Percentiles rank a stretch among this genome's conserved stretches.
Evolutionary conservation across 2,113 vertebrate species (phyloP).

Genomic region (Thinocorus orbignyianus): DNA sequence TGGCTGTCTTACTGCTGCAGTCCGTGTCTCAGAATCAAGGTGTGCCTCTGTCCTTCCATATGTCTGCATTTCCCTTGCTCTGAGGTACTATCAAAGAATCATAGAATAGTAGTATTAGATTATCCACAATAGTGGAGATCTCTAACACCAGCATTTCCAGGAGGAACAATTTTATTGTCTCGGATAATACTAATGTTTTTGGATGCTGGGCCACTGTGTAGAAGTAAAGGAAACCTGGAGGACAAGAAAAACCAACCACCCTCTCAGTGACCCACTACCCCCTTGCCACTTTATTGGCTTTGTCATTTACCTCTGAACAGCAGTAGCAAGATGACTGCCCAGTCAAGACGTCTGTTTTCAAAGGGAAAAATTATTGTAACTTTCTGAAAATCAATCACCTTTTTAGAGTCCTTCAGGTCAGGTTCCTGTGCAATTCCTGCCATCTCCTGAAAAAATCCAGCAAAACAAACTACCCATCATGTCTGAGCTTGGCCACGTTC

Average conservation of each 20-base stretch:
- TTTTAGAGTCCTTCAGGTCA: neutral
- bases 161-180: neutral
- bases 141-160: neutral
- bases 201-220: neutral
- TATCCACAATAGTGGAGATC: neutral
- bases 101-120: neutral
- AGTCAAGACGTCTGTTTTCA: neutral
- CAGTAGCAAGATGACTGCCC: neutral
- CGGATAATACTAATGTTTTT: neutral
- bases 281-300: neutral
- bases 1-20: neutral
- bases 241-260: neutral
- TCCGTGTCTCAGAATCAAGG: neutral
- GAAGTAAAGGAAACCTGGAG: neutral
- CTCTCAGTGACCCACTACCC: neutral
- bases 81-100: neutral
- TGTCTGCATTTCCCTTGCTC: neutral
- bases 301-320: neutral
- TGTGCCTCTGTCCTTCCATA: neutral
- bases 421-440: neutral
- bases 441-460: neutral
- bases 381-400: neutral
- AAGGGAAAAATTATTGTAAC: neutral
- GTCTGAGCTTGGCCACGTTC: neutral
- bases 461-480: neutral